Evolutionary conservation across 92 coral and sea anemone species (phyloP).

Genomic region (Bergia puertoricense): DNA sequence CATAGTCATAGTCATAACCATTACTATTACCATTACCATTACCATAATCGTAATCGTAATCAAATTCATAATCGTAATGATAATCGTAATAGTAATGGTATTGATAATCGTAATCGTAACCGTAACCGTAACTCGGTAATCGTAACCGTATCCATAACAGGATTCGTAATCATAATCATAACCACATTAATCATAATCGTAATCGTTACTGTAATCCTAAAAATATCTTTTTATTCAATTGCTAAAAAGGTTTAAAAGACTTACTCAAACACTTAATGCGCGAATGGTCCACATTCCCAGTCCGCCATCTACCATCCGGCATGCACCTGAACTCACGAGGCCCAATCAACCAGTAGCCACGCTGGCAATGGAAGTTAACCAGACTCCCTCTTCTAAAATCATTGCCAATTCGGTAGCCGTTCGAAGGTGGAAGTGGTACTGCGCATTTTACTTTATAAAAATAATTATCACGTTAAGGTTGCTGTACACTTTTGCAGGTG

Average conservation of each 20-base stretch:
- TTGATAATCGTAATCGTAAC: no score
- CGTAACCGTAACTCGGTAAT: no score
- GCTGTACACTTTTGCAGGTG: not conserved
- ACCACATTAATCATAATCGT: no score
- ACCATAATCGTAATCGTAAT: no score
- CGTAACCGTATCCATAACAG: no score
- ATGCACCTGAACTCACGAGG: constrained; percentile 16
- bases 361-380: not conserved
- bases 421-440: not conserved
- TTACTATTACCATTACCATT: no score
- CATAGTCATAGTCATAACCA: no score
- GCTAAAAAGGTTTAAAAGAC: not conserved
- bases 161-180: no score
- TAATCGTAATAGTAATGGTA: no score
- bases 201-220: not conserved
- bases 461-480: not conserved
- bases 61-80: no score
- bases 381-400: constrained; percentile 9
- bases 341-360: constrained; percentile 9
- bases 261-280: constrained; percentile 12
- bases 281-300: not conserved
- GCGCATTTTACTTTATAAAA: not conserved
- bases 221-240: no score
- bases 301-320: constrained; percentile 21
- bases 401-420: constrained; percentile 21